These are phyloP conservation scores for Apocheima hispidaria DNA, from an alignment of 2,888 invertebrate genomes.

Conservation along the genomic window DNA sequence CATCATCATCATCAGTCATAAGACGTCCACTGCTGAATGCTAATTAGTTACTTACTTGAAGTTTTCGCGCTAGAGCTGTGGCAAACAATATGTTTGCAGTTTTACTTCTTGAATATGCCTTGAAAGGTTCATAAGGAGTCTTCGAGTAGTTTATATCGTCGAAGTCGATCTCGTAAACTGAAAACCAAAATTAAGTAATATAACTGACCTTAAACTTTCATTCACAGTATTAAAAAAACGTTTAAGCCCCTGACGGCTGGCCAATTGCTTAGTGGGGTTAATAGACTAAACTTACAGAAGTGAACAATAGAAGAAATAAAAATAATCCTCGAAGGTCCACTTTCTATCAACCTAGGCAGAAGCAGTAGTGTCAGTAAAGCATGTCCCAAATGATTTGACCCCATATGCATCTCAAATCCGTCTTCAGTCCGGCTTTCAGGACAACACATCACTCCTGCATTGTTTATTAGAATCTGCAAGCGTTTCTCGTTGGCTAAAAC, in stretches of 20 bases:
- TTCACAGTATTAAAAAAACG: neutral
- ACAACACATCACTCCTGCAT: conserved; percentile 89
- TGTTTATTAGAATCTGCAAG: conserved; percentile 87
- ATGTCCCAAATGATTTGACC: conserved; percentile 89
- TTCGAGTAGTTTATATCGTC: conserved; percentile 88
- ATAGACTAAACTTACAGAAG: conserved; percentile 66
- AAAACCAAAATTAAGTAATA: conserved; percentile 9
- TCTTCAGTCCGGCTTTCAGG: conserved; percentile 87
- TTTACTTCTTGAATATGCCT: conserved; percentile 90
- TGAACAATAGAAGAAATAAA: conserved; percentile 87
- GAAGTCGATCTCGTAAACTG: conserved; percentile 77
- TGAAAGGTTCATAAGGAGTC: conserved; percentile 85
- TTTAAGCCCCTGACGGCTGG: too few relatives aligned
- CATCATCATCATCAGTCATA: too few relatives aligned
- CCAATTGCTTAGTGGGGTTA: too few relatives aligned
- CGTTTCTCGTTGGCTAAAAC: conserved; percentile 72
- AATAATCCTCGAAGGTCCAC: conserved; percentile 86
- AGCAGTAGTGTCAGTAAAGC: conserved; percentile 87
- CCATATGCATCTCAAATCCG: conserved; percentile 89
- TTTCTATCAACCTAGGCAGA: conserved; percentile 85
- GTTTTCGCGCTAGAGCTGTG: conserved; percentile 37
- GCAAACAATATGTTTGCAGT: conserved; percentile 90
- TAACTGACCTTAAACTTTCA: too few relatives aligned
- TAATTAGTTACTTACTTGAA: conserved; percentile 49
- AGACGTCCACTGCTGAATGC: too few relatives aligned